Evolutionary conservation across 2,888 invertebrate genomes (phyloP), one percentile per base, ranked within the genome.

Genomic region (Volucella bombylans): DNA sequence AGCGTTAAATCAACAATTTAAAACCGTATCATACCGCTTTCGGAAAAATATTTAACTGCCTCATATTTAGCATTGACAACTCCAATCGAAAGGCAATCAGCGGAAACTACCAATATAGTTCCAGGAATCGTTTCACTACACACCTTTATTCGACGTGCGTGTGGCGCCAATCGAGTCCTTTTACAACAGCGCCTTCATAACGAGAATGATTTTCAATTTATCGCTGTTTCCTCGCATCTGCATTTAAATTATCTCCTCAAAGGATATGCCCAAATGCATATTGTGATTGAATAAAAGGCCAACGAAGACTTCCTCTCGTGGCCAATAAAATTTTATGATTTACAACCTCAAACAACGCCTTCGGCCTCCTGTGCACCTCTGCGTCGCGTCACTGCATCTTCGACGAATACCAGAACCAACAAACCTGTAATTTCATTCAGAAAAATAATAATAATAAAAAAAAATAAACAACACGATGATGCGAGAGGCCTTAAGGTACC

Each of bases 291-390:
- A 55, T 54, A 45, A 41, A 18, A n/a, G 39, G n/a, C 9, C 23
- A 10, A 14, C 12, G 62, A 62, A 43, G 45, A 72, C 54, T 72
- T 72, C 72, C 72, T 61, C 54, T 54, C 0, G 43, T 15, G 62
- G 10, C 12, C 23, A 71, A 69, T 71, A 45, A 76, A 50, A 71
- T 65, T 82, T 79, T 83, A 83, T 83, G 83, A 83, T 83, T 83
- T 74, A 83, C 49, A 67, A 64, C 71, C 15, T 41, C 39, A 43
- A 47, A 45, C 43, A 61, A 54, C 31, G 41, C 41, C 12, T 12
- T 9, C 23, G 65, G 47, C 55, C 49, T 47, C 59, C 39, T 41
- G 41, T 18, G 50, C 12, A 10, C 31, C n/a, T 11, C 11, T 11
- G n/a, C n/a, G 39, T 15, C 23, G 11, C 15, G 47, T 31, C 31